Evolutionary conservation across 2,113 vertebrate genomes (phyloP).

Genomic region (Uria lomvia): DNA sequence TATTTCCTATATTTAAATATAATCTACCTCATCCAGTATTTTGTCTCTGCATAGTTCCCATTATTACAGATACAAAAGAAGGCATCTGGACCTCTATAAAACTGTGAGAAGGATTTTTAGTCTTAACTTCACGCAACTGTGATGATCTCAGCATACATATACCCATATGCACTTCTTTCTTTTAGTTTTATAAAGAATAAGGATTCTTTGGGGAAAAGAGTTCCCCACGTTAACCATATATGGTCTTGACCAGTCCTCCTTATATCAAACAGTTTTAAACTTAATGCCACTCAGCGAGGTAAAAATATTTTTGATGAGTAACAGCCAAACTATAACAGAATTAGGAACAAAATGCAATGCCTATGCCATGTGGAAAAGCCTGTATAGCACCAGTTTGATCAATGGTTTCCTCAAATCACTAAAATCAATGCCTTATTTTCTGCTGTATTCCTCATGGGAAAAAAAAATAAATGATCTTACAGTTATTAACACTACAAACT

Average conservation of each 20-base stretch:
- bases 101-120: neutral
- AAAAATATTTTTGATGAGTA: slow-evolving; percentile 9
- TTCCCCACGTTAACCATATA: neutral
- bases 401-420: neutral
- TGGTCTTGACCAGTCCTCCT: neutral
- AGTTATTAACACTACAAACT: neutral
- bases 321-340: neutral
- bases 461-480: neutral
- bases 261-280: neutral
- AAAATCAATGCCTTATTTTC: neutral
- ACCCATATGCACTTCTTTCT: neutral
- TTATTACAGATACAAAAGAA: neutral
- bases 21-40: neutral
- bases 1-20: neutral
- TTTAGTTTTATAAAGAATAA: neutral
- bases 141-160: neutral
- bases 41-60: neutral
- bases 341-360: neutral
- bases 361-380: neutral
- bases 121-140: neutral
- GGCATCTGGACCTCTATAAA: neutral
- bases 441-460: neutral
- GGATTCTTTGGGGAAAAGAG: neutral
- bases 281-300: neutral
- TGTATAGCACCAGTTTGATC: neutral